phyloP scores from a whole-genome alignment of 2,888 invertebrate genomes.

The Cheilosia soror region DNA sequence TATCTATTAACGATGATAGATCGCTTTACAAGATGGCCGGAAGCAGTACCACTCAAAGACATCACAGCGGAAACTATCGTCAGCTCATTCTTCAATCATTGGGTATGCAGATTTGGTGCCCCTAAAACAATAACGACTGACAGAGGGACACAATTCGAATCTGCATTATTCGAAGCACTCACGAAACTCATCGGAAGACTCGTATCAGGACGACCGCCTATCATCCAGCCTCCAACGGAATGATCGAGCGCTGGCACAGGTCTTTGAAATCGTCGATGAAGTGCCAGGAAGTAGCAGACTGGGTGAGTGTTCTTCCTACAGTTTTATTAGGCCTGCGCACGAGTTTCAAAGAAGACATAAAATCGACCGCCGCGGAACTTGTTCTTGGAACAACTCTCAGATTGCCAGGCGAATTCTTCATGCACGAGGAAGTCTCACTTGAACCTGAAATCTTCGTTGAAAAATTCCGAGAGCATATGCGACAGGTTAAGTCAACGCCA shows the following conservation, averaged over 20 bases:
- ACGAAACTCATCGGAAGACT: conserved; percentile 17
- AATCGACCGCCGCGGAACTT: conserved; percentile 51
- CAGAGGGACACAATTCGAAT: conserved; percentile 31
- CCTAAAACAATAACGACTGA: conserved; percentile 39
- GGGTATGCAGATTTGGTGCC: conserved; percentile 26
- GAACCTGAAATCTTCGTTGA: conserved; percentile 35
- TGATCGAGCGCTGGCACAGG: conserved; percentile 36
- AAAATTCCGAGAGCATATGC: conserved; percentile 40
- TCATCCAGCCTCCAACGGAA: conserved; percentile 31
- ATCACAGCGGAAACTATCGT: conserved; percentile 29
- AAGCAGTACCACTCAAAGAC: conserved; percentile 40
- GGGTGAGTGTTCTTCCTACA: conserved; percentile 24
- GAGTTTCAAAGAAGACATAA: conserved; percentile 77
- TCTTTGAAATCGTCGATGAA: conserved; percentile 21
- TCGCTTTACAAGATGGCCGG: conserved; percentile 41
- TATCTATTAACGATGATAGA: conserved; percentile 46
- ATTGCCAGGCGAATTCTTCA: conserved; percentile 40
- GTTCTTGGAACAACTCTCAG: conserved; percentile 34
- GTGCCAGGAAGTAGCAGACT: conserved; percentile 20
- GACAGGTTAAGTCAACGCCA: conserved; percentile 26
- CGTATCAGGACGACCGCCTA: conserved; percentile 18
- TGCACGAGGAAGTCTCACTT: conserved; percentile 20
- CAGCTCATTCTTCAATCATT: conserved; percentile 5
- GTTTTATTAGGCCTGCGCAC: conserved; percentile 78
- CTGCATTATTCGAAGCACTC: not conserved